Evolutionary conservation across 2,113 vertebrate genomes (phyloP).

Genomic region (Scalopus aquaticus): DNA sequence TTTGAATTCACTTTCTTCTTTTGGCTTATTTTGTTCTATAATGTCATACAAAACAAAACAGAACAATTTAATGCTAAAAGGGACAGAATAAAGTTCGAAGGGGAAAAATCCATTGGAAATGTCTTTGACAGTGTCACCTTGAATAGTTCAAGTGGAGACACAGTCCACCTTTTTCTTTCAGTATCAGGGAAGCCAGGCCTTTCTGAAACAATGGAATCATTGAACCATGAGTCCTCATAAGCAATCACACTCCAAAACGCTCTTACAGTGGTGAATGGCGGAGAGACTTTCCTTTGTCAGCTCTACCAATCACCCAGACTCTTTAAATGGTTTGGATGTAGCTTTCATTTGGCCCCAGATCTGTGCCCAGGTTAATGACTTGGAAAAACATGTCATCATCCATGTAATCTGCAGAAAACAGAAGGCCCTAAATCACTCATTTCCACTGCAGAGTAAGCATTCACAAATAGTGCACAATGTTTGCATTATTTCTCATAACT

Average conservation of each 20-base stretch:
- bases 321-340: constrained; percentile 37
- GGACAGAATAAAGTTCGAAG: neutral
- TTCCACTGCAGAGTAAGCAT: neutral
- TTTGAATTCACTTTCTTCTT: constrained; percentile 14
- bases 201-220: constrained; percentile 55
- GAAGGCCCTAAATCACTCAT: neutral
- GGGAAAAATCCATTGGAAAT: neutral
- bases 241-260: constrained; percentile 18
- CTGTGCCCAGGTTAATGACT: constrained; percentile 74
- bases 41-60: neutral
- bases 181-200: constrained; percentile 58
- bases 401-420: constrained; percentile 60
- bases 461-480: constrained; percentile 25
- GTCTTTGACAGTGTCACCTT: neutral
- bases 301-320: constrained; percentile 45
- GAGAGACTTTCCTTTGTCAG: constrained; percentile 56
- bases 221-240: constrained; percentile 51
- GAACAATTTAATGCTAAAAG: neutral
- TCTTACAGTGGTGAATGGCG: constrained; percentile 21
- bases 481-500: constrained; percentile 61
- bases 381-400: constrained; percentile 71
- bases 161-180: neutral
- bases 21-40: constrained; percentile 13
- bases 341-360: constrained; percentile 65
- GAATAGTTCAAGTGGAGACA: neutral